Conservation (phyloP, 2,113 vertebrate genomes). For the Poeciliopsis retropinna region DNA sequence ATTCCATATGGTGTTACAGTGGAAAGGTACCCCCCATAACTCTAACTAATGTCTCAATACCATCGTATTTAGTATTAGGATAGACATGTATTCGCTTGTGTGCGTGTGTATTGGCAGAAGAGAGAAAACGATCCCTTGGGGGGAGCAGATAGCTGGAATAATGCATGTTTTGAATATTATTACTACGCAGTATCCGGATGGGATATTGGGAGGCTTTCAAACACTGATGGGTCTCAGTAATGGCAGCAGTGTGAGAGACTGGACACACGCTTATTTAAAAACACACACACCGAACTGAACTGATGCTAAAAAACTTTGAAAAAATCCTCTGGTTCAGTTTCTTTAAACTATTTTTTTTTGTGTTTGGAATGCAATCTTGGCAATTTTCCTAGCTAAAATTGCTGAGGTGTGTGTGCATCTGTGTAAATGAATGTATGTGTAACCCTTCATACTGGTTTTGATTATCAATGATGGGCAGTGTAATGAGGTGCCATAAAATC, state of each 20-base stretch:
- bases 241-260: slow-evolving; percentile 41
- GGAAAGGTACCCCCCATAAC: slow-evolving; percentile 58
- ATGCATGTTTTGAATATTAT: slow-evolving; percentile 74
- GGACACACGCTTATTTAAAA: slow-evolving; percentile 29
- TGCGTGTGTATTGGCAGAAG: slow-evolving; percentile 22
- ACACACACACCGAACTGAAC: slow-evolving; percentile 37
- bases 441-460: slow-evolving; percentile 61
- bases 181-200: slow-evolving; percentile 60
- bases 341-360: slow-evolving; percentile 44
- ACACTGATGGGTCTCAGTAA: slow-evolving; percentile 63
- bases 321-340: slow-evolving; percentile 66
- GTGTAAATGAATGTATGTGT: slow-evolving; percentile 10
- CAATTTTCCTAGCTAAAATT: not conserved
- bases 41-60: slow-evolving; percentile 58
- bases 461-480: slow-evolving; percentile 73
- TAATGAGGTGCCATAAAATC: slow-evolving; percentile 77
- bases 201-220: slow-evolving; percentile 63
- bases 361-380: slow-evolving; percentile 28
- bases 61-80: slow-evolving; percentile 50
- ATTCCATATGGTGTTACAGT: slow-evolving; percentile 37
- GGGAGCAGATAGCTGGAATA: slow-evolving; percentile 71
- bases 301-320: slow-evolving; percentile 48
- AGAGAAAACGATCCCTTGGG: slow-evolving; percentile 42
- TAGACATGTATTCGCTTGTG: not conserved
- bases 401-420: not conserved